These are phyloP conservation scores for Catharus minimus DNA, from an alignment of 2,113 vertebrate genomes.

Conservation along the genomic window DNA sequence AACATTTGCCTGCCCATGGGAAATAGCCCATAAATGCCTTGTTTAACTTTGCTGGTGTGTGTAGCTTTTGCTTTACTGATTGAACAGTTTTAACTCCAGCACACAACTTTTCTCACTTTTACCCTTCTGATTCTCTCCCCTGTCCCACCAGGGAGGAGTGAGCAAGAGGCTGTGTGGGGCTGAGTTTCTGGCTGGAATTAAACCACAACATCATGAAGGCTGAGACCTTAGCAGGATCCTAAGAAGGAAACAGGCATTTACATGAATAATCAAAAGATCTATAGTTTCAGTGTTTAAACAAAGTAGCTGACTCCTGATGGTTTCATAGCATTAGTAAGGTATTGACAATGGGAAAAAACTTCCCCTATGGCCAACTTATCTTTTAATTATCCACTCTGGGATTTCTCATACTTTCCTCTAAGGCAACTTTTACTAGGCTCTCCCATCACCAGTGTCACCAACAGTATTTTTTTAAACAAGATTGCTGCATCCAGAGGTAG, in stretches of 20 bases:
- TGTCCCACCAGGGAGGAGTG: not conserved
- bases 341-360: constrained; percentile 19
- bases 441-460: not conserved
- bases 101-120: not conserved
- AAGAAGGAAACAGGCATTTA: not conserved
- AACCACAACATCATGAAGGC: not conserved
- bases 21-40: not conserved
- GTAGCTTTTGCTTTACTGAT: not conserved
- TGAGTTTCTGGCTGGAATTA: not conserved
- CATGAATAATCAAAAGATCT: constrained; percentile 8
- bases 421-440: not conserved
- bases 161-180: not conserved
- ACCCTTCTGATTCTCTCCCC: not conserved
- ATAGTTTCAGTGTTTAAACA: not conserved
- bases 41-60: not conserved
- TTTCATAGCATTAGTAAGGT: not conserved
- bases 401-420: constrained; percentile 31
- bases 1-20: not conserved
- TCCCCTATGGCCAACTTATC: constrained; percentile 19
- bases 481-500: not conserved
- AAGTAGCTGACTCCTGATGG: not conserved
- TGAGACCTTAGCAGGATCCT: not conserved
- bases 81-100: not conserved
- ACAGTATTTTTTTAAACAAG: constrained; percentile 1
- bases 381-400: constrained; percentile 58